Base-by-base conservation (phyloP, 2,113 vertebrate genomes). In the Siphamia tubifer region DNA sequence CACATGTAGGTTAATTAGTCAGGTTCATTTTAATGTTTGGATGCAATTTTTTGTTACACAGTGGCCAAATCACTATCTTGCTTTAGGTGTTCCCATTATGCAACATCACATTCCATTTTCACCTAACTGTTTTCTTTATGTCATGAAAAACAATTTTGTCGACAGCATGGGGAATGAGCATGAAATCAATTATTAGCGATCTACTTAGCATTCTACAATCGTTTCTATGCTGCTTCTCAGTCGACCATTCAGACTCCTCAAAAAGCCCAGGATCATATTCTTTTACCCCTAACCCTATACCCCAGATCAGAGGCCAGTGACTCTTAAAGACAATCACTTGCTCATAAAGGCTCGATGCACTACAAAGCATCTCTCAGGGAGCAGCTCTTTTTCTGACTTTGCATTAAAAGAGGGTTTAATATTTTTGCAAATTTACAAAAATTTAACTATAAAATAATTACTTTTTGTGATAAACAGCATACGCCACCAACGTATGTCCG, bases 401-500 rank as follows among this genome's bases (percentile, higher is more conserved):
- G 77, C 85, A 84, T 87, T 89, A 90, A 87, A 87, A 89, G 80
- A 94, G 92, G 85, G 85, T 82, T 92, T 85, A 69, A 90, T 90
- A 91, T 89, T 88, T 91, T 90, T 91, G 64, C 62, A 79, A 85
- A 84, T 82, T 85, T 81, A 81, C 55, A 43, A 74, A 76, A 49
- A 23, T 38, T n/a, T 49, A 76, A 88, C 78, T 43, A 81, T 82
- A 39, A 76, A 82, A 75, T 44, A 67, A 66, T 20, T 65, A 82
- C 72, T 87, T 92, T 91, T 77, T 87, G 82, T 87, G 74, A 80
- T 74, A 67, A 61, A 72, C 40, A 61, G 68, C 69, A 75, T 84
- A 90, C 43, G 74, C 69, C 47, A 73, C 77, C 45, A 53, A 74
- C 53, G 67, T 80, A 71, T 79, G 77, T 57, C 86, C 83, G 77